Evolutionary conservation across 1,140 invertebrate species (phyloP).

Genomic region (Lerema accius): DNA sequence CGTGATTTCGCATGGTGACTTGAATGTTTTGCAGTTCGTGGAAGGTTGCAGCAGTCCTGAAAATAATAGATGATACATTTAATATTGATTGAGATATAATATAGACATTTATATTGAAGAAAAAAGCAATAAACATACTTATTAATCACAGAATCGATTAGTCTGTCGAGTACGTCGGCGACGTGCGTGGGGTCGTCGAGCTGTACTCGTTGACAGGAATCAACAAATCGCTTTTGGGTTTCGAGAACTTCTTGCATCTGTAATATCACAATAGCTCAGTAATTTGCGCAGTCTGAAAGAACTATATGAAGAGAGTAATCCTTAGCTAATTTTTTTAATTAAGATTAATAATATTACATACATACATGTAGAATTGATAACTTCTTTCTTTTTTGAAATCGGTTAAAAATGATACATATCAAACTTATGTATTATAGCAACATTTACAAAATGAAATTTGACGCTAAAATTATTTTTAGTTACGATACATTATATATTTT

Average conservation of each 20-base stretch:
- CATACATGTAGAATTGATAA: too few species aligned
- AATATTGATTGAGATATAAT: neutral
- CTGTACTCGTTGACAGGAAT: conserved; percentile 84
- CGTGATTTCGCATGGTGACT: conserved; percentile 63
- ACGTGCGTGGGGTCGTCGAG: conserved; percentile 84
- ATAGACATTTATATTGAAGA: neutral
- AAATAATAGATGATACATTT: conserved; percentile 36
- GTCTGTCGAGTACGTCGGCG: conserved; percentile 82
- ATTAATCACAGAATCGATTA: conserved; percentile 83
- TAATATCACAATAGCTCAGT: conserved; percentile 28
- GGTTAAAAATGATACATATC: too few species aligned
- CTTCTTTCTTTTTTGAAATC: too few species aligned
- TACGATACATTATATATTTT: too few species aligned
- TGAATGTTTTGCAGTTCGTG: conserved; percentile 75
- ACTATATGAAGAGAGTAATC: too few species aligned
- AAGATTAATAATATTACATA: too few species aligned
- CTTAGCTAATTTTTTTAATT: too few species aligned
- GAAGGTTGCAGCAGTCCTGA: conserved; percentile 74
- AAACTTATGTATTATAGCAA: too few species aligned
- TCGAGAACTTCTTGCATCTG: conserved; percentile 82
- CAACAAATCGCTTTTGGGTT: conserved; percentile 84
- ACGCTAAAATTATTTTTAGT: too few species aligned
- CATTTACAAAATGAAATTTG: too few species aligned
- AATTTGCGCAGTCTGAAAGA: too few species aligned
- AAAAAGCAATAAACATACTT: conserved; percentile 69